Base-by-base conservation (phyloP, 2,888 invertebrate species). In the Euphydryas editha region DNA sequence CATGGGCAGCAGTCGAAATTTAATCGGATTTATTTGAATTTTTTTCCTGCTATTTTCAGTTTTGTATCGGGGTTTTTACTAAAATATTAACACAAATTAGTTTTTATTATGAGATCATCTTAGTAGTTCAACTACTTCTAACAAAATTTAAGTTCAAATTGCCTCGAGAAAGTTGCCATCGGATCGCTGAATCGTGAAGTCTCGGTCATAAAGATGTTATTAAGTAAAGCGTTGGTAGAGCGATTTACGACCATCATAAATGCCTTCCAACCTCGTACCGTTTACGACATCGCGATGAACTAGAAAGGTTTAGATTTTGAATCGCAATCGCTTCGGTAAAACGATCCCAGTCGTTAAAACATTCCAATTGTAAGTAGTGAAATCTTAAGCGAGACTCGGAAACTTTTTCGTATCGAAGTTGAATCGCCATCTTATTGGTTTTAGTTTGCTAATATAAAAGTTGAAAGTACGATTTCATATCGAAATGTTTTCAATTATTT, bases 121-220 rank as follows among this genome's bases (percentile, higher is more conserved):
- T 30, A 30, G 30, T n/a, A n/a, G n/a, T n/a, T n/a, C n/a, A 30
- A 30, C 30, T 42, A 13, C 10, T 18, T 18, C 7, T 2, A 10
- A 47, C 7, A n/a, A 10, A 21, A 20, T 13, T 24, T 15, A 21
- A 24, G 15, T 51, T 51, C 49, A 51, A 21, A 24, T 24, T n/a
- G 49, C 49, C n/a, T 24, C 7, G 21, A 15, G 15, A 51, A n/a
- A 49, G 21, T 21, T 49, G 21, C 21, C 13, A 49, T 49, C 21
- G 13, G 49, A 21, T 47, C 49, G 49, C 55, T 59, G 59, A 61
- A 39, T 49, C 39, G 55, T 39, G 47, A 58, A 56, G 64, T 61
- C 54, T 36, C 54, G 51, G 42, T 67, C 66, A 67, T 72, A 71
- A 71, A 72, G 61, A 67, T 61, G 63, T 60, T 67, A 67, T 68